Base-by-base conservation (phyloP, 1,140 invertebrate genomes). In the Apocrypta bakeri region DNA sequence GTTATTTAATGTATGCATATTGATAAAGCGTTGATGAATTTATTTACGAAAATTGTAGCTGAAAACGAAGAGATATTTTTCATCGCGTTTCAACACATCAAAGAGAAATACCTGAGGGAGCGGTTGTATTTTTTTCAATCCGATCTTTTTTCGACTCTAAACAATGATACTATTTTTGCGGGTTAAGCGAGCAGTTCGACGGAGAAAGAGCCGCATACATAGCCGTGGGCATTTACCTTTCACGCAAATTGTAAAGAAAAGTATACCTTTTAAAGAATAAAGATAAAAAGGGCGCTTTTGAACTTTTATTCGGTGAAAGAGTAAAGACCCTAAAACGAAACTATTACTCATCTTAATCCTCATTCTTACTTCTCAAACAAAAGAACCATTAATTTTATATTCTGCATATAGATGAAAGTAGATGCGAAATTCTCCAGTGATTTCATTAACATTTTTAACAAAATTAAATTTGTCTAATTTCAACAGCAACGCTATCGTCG, bases 141-240 rank as follows among this genome's bases (percentile, higher is more conserved):
- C 42, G 4, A 7, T 0, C 8, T 33, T 37, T 69, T 33, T 69
- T 69, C 31, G 25, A 31, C 29, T 37, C 31, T 69, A 33, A 31
- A 31, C 31, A 31, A 31, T 69, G 21, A 29, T 69, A 69, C 29
- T 29, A 21, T 14, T 29, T 69, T 69, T 37, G 64, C 27, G 64
- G 27, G 29, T 12, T 33, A 33, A 21, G 31, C 6, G 12, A 21
- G 14, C 66, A 33, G 27, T 29, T 17, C 14, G 48, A 4, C 2
- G 33, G 17, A 69, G 21, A 69, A 21, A 17, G 17, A 69, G 68
- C 17, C 29, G 21, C 48, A 31, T 31, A 11, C 33, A 69, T 8
- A 69, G 68, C 68, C 68, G 25, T 29, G 68, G 68, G 29, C 68
- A 69, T 69, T 69, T 21, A 69, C 29, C 68, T 69, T 69, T 69